Conservation (phyloP, 2,113 vertebrate genomes). For the Thomomys bottae region DNA sequence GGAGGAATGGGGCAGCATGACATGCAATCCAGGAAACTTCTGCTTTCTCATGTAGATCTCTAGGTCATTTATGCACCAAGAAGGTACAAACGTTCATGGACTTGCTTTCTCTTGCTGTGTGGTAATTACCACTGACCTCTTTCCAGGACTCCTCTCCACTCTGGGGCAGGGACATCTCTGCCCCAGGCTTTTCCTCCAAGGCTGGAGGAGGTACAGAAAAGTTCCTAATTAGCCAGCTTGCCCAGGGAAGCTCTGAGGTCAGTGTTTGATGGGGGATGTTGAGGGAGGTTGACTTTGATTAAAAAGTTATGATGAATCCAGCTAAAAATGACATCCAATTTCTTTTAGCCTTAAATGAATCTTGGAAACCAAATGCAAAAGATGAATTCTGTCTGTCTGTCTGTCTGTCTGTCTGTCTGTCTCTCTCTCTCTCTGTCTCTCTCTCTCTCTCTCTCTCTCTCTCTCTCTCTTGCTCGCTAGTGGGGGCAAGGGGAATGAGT, state of each 20-base stretch:
- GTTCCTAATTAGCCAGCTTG: slow-evolving; percentile 85
- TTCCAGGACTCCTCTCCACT: slow-evolving; percentile 77
- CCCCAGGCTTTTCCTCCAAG: slow-evolving; percentile 69
- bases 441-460: not conserved
- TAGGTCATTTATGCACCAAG: slow-evolving; percentile 53
- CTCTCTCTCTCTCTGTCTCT: no score
- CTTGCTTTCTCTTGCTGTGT: slow-evolving; percentile 74
- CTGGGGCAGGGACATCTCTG: slow-evolving; percentile 57
- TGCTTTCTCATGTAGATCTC: slow-evolving; percentile 64
- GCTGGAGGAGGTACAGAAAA: slow-evolving; percentile 78
- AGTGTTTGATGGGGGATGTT: slow-evolving; percentile 84
- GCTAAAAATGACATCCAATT: slow-evolving; percentile 86
- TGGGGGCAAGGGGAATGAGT: not conserved
- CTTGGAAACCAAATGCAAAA: slow-evolving; percentile 79
- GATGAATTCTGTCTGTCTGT: slow-evolving; percentile 58
- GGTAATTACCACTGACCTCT: slow-evolving; percentile 83
- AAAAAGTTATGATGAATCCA: slow-evolving; percentile 86
- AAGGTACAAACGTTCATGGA: not conserved
- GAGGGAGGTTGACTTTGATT: slow-evolving; percentile 86
- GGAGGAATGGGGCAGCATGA: not conserved
- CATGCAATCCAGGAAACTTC: not conserved
- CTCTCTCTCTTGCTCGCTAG: not conserved
- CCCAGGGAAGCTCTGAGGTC: slow-evolving; percentile 83
- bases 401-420: not conserved
- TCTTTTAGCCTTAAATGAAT: slow-evolving; percentile 78